Conservation (phyloP, 2,113 vertebrate genomes). For the Apodemus sylvaticus region DNA sequence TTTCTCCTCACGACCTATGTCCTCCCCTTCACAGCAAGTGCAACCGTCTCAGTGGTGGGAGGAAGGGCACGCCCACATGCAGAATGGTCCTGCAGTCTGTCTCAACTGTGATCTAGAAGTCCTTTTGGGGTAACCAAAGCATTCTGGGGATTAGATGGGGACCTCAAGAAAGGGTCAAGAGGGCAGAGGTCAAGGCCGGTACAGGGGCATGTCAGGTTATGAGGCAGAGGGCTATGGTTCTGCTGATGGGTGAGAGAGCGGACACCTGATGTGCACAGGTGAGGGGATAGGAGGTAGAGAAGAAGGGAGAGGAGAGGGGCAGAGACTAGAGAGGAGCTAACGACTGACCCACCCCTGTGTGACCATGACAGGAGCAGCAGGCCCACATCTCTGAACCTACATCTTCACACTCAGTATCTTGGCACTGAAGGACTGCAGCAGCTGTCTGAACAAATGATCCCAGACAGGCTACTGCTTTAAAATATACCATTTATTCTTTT, state of each 20-base stretch:
- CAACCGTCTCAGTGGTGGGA: background rate
- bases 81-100: background rate
- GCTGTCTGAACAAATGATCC: background rate
- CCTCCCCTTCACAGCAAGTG: background rate
- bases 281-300: no score
- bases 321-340: no score
- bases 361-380: background rate
- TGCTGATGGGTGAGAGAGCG: background rate
- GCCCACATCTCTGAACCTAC: rapidly evolving
- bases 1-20: rapidly evolving
- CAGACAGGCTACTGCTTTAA: background rate
- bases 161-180: background rate
- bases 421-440: rapidly evolving
- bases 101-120: background rate
- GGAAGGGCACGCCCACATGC: background rate
- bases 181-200: background rate
- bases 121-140: background rate
- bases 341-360: no score
- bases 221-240: background rate
- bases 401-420: rapidly evolving
- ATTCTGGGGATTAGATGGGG: background rate
- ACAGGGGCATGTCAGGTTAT: background rate
- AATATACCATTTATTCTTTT: constrained; percentile 60
- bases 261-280: background rate
- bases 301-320: no score